Base-by-base conservation (phyloP, 2,797 vertebrate species). In the Naso thynnoides region DNA sequence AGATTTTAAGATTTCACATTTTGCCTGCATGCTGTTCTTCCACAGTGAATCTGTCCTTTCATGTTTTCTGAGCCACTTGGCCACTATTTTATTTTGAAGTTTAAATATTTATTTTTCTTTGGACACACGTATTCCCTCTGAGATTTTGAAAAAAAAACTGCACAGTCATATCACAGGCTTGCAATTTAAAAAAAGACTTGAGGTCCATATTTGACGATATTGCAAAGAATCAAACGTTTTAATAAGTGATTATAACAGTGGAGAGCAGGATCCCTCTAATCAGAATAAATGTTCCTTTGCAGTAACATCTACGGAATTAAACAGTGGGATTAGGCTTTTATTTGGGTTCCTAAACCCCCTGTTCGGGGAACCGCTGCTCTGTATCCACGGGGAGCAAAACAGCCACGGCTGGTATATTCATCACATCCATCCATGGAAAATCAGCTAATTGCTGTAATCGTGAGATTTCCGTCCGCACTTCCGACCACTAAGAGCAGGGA, bases 401-500 rank as follows among this genome's bases (percentile, higher is more conserved):
- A 78, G 58, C 79, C 73, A n/a, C 50, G 70, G 71, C 83, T 83
- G 86, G 53, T 76, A 70, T 6, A 86, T 88, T 83, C 84, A 88
- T 91, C 86, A 81, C 87, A 81, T 73, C 63, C 85, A 74, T 83
- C 68, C 86, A 60, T 88, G 89, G 86, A 91, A 90, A 88, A 91
- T 76, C 73, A 78, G 77, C 85, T 91, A 89, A 92, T 92, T 89
- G 86, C 85, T 89, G 86, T 88, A 89, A 89, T 90, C 65, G 85
- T 85, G 81, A 88, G 81, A 86, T 91, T 91, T 92, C 91, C 89
- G 85, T 83, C 86, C 86, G 68, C 88, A 78, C 88, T 87, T 91
- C 89, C 86, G 90, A 89, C 90, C 90, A 66, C 89, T 78, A 78
- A 81, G 79, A 86, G 88, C 78, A 23, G 79, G 54, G 73, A 84